Evolutionary conservation across 2,888 invertebrate species (phyloP), one percentile per base, ranked within the genome.

Genomic region (Pollenia amentaria): DNA sequence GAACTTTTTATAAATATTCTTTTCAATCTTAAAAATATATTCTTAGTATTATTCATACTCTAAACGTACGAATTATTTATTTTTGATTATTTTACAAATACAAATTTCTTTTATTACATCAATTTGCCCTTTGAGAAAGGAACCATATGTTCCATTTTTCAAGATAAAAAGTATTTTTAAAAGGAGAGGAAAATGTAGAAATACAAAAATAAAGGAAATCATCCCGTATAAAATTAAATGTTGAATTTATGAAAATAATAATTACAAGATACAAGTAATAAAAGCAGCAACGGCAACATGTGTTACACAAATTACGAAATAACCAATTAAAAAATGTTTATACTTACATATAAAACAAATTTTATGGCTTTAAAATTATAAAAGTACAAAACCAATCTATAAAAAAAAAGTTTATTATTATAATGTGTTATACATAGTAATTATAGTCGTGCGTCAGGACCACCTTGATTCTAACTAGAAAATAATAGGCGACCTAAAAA

Each of bases 171-270:
- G 55, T 75, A 14, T 75, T 70, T 67, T 8, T 51, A 80, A 79
- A 51, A 64, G 11, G 2, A n/a, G 29, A 38, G 55, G 16, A 51
- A 51, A 38, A 38, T 0, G 29, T 6, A 11, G 6, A 69, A 67
- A 40, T 12, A 67, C 3, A n/a, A 16, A 42, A 53, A 38, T 21
- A 72, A 42, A 44, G 21, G 38, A 29, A 57, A 48, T 38, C 55
- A 18, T 38, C 55, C 40, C 11, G 4, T 46, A 40, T 46, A n/a
- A 18, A 44, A 40, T 10, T 3, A n/a, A 18, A 60, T 67, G 40
- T 44, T 60, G 18, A 78, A 73, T 60, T 82, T 85, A 85, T 82
- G 64, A 86, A 79, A 70, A 69, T 64, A 79, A 86, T 83, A 86
- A 86, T 86, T 83, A 83, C 70, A 75, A 67, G 78, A 70, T 86